Evolutionary conservation across 2,797 vertebrate species (phyloP).

Genomic region (Poeciliopsis paucimaculata): DNA sequence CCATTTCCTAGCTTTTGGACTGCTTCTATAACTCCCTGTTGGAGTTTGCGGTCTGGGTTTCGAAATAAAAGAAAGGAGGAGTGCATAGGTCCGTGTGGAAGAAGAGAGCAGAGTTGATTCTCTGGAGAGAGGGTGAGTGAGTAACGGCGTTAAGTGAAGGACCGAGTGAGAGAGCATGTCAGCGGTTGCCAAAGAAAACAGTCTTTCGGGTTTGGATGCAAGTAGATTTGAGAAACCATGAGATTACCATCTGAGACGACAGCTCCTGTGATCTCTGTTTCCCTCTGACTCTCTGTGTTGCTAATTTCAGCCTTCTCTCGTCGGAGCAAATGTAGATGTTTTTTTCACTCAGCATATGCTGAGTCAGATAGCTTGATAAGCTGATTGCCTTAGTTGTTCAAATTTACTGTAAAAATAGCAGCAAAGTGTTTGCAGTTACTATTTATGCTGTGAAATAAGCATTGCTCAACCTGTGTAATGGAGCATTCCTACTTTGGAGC

Average conservation of each 20-base stretch:
- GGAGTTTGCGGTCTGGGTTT: slow-evolving; percentile 55
- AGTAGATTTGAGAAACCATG: slow-evolving; percentile 68
- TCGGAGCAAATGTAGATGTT: slow-evolving; percentile 58
- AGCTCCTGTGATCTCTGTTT: slow-evolving; percentile 37
- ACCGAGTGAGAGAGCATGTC: slow-evolving; percentile 44
- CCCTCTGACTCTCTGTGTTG: slow-evolving; percentile 16
- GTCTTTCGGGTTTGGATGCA: slow-evolving; percentile 70
- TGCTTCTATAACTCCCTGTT: slow-evolving; percentile 37
- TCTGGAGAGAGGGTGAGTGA: slow-evolving; percentile 46
- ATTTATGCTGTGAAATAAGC: slow-evolving; percentile 22
- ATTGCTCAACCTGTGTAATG: slow-evolving; percentile 45
- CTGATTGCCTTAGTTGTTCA: slow-evolving; percentile 51
- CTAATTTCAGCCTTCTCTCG: slow-evolving; percentile 39
- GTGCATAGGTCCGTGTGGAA: slow-evolving; percentile 29
- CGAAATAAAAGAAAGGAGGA: slow-evolving; percentile 46
- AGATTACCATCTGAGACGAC: slow-evolving; percentile 79
- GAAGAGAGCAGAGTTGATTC: slow-evolving; percentile 43
- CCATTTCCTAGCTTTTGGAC: slow-evolving; percentile 34
- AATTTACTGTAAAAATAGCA: slow-evolving; percentile 6
- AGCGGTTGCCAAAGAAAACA: slow-evolving; percentile 74
- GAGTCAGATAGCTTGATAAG: slow-evolving; percentile 37
- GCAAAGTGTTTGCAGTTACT: slow-evolving; percentile 35
- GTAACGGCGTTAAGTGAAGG: slow-evolving; percentile 36
- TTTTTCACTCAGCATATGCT: slow-evolving; percentile 17
- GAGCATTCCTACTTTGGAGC: slow-evolving; percentile 27